Evolutionary conservation across 2,113 vertebrate species (phyloP), one percentile per base, ranked within the genome.

Genomic region (Menura novaehollandiae): DNA sequence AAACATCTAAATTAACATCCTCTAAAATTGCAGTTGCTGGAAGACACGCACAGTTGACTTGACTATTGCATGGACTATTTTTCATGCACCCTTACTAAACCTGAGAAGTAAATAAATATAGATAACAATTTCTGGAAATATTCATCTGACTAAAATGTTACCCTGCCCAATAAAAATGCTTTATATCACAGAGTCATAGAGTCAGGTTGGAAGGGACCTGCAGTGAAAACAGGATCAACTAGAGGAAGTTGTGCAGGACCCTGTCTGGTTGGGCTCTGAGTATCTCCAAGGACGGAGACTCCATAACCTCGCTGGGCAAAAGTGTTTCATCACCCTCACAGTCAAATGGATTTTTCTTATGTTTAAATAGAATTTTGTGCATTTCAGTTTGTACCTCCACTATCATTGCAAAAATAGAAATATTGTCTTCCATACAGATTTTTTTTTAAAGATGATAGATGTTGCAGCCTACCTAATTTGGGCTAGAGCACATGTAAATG

Each of bases 151-250:
- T 68, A 77, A 77, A 85, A 41, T 11, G 17, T 49, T 33, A n/a
- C 13, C 5, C 8, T 53, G 4, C n/a, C 7, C 15, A 32, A 32
- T 32, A 51, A 49, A 89, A 67, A 1, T 1, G 0, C 10, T 79
- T 74, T 55, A 15, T 71, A n/a, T 66, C 32, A 24, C 13, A 85
- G 6, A 58, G 6, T 71, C 43, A 56, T 14, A 62, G 9, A 64
- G 22, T 52, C 17, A 9, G 8, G 11, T 52, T 69, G 33, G 73
- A 89, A 64, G 28, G 24, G 19, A 33, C 7, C 5, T 80, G 15
- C 92, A 9, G 35, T 55, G 53, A 63, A 53, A 84, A 41, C 4
- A 53, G 12, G 30, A 74, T 66, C 33, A 60, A 5, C 22, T n/a
- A 60, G 9, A 64, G 5, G 12, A 64, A 21, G 9, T 32, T 68